A percentile compares a stretch with the other conserved stretches of the same genome.
These are phyloP conservation scores for Drosophila repletoides DNA, from an alignment of 1,140 invertebrate genomes.

Conservation along the genomic window DNA sequence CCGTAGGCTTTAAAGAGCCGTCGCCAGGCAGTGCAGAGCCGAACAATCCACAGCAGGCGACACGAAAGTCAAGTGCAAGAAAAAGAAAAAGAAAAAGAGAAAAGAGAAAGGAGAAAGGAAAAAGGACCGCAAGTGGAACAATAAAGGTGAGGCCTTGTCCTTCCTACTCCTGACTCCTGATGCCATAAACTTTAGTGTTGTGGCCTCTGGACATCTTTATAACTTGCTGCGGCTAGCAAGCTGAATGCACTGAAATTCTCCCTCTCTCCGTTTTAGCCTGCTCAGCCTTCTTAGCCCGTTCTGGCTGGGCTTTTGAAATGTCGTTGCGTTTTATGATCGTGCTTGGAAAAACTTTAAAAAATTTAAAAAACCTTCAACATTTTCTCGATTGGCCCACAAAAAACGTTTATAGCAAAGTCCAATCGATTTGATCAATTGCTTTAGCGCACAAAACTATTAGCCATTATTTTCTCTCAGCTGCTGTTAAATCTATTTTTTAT, in stretches of 20 bases:
- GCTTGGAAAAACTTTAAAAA: constrained; percentile 3
- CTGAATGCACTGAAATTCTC: constrained; percentile 12
- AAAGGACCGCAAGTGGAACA: constrained; percentile 17
- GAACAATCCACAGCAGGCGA: background rate
- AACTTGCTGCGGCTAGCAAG: constrained; percentile 56
- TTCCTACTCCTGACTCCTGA: background rate
- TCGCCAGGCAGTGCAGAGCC: background rate
- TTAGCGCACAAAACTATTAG: background rate
- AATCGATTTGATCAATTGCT: constrained; percentile 57
- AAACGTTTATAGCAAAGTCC: constrained; percentile 39
- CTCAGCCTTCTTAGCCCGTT: background rate
- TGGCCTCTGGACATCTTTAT: constrained; percentile 66
- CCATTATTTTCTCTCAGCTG: background rate
- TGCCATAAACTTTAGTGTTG: constrained; percentile 67
- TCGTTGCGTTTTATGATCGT: constrained; percentile 14
- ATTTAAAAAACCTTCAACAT: constrained; percentile 32
- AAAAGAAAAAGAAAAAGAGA: constrained; percentile 14
- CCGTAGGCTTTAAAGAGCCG: constrained; percentile 50
- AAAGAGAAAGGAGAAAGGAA: constrained; percentile 42
- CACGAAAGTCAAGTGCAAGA: constrained; percentile 58
- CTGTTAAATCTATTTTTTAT: too few species aligned
- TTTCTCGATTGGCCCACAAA: constrained; percentile 15
- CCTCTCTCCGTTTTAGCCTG: background rate
- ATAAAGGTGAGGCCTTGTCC: constrained; percentile 33
- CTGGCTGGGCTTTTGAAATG: constrained; percentile 35